Evolutionary conservation across 2,113 vertebrate genomes (phyloP), one percentile per base, ranked within the genome.

Genomic region (Tautogolabrus adspersus): DNA sequence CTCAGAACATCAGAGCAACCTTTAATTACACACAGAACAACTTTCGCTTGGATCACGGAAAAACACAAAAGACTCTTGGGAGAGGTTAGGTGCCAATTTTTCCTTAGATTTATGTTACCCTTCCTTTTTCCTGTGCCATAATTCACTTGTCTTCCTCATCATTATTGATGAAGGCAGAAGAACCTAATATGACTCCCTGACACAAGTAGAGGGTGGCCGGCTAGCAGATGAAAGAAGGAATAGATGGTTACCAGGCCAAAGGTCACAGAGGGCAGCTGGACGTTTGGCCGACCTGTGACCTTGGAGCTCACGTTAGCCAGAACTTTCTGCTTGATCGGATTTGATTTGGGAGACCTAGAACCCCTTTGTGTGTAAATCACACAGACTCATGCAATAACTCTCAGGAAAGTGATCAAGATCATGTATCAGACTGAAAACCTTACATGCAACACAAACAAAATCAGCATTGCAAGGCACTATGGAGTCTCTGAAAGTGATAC

Each of bases 191-290:
- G 70, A 46, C 66, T 79, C 70, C 72, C 65, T 71, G 34, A 72
- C 78, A 57, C 59, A 55, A 65, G 74, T 74, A 76, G 73, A 37
- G 60, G 67, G 26, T 69, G 75, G 59, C 84, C 59, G 79, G 66
- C 68, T 23, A 64, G 63, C 58, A 88, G 81, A 93, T 93, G 89
- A 93, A 93, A 90, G 85, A 70, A 26, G 47, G 72, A 75, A 68
- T 76, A 61, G 74, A 92, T 77, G 65, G 70, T 67, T 44, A 26
- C 3, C 3, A 12, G 87, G 87, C 84, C 64, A 49, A 67, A 89
- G 92, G 90, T 94, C 81, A 81, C 8, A 5, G 21, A 72, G 84
- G 79, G 88, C 92, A 94, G 89, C 86, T 91, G 92, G 91, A 75
- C 70, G 7, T 93, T 92, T 86, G 75, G 72, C 74, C 84, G 91